Evolutionary conservation across 2,797 vertebrate genomes (phyloP).

Genomic region (Paguma larvata): DNA sequence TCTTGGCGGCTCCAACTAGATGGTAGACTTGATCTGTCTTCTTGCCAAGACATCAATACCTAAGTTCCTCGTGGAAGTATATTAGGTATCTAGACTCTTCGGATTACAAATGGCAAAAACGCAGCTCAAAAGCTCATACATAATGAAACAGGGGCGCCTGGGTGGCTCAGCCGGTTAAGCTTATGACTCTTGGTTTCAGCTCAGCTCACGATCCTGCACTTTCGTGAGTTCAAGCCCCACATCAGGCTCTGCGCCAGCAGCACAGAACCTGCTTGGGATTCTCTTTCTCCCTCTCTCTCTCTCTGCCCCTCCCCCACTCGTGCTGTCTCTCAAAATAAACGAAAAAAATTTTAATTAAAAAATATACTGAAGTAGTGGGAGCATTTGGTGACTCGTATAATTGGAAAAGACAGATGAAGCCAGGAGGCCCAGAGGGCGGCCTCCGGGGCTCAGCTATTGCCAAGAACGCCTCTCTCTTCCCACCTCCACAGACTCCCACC

Average conservation of each 20-base stretch:
- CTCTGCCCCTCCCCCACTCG: no score
- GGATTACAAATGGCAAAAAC: not conserved
- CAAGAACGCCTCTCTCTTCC: not conserved
- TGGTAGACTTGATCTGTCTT: not conserved
- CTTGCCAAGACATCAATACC: not conserved
- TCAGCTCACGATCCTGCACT: rapidly evolving
- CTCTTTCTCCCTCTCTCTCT: no score
- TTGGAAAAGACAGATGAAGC: not conserved
- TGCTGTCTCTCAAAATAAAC: no score
- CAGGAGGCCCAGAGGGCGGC: not conserved
- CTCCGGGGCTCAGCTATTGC: not conserved
- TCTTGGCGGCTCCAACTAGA: not conserved
- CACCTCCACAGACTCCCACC: not conserved
- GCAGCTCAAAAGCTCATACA: not conserved
- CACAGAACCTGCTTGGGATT: no score
- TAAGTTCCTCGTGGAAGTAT: not conserved
- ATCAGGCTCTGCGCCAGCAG: no score
- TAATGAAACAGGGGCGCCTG: no score
- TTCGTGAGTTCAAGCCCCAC: no score
- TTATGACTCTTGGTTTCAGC: no score
- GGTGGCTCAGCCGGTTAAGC: no score
- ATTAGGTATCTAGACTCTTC: not conserved
- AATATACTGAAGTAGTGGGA: no score
- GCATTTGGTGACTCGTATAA: no score
- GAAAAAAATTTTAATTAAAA: no score